phyloP scores from a whole-genome alignment of 2,113 vertebrate species.

The Hassar affinis region DNA sequence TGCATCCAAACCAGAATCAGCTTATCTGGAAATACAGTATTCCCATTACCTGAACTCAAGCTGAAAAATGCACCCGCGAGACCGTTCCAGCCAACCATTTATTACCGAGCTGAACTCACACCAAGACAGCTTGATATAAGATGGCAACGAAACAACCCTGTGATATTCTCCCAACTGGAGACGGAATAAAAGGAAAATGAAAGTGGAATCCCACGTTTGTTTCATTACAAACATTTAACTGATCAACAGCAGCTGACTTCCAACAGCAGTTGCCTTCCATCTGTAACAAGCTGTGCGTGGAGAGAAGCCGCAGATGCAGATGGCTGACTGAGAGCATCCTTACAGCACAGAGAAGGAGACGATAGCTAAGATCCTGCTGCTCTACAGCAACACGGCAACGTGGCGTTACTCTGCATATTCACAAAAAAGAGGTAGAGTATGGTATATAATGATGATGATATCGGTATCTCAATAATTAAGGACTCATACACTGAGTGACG shows the following conservation, averaged over 20 bases:
- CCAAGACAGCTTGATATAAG: slow-evolving; percentile 30
- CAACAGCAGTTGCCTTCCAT: slow-evolving; percentile 6
- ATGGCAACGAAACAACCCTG: slow-evolving; percentile 60
- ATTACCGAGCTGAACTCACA: slow-evolving; percentile 56
- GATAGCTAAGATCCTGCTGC: not conserved
- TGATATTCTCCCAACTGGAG: slow-evolving; percentile 15
- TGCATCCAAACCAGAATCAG: not conserved
- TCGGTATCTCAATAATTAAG: not conserved
- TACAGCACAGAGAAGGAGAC: not conserved
- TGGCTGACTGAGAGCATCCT: not conserved
- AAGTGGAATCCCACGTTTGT: not conserved
- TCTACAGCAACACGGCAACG: not conserved
- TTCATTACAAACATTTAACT: slow-evolving; percentile 11
- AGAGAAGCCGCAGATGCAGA: not conserved
- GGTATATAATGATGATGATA: not conserved
- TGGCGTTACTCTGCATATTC: not conserved
- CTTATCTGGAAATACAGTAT: slow-evolving; percentile 69
- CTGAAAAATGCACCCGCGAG: slow-evolving; percentile 54
- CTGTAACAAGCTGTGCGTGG: not conserved
- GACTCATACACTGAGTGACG: not conserved
- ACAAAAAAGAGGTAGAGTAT: not conserved
- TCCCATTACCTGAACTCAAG: slow-evolving; percentile 46
- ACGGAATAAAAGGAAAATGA: not conserved
- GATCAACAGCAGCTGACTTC: slow-evolving; percentile 10
- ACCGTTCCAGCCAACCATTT: slow-evolving; percentile 60